Evolutionary conservation across 2,113 vertebrate genomes (phyloP), one percentile per base, ranked within the genome.

Genomic region (Trichomycterus rosablanca): DNA sequence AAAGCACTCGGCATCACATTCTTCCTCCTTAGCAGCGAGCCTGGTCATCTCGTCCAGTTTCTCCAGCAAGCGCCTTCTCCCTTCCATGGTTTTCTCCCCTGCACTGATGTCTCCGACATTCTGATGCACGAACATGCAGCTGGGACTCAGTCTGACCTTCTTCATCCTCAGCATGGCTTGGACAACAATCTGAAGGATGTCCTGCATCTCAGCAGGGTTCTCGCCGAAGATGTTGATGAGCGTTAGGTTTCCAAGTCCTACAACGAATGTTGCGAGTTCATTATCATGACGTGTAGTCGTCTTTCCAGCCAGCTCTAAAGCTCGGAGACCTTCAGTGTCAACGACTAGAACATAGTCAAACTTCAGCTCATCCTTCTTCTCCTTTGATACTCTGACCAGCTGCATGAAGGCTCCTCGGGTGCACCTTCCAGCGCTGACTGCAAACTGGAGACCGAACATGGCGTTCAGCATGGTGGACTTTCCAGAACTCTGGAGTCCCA

Each of bases 361-460:
- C 11, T 35, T 64, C 15, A 85, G 0, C 0, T 82, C 37, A 14
- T 28, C 18, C 1, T 60, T 70, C 45, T 62, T 65, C 23, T 67
- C 67, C 1, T 66, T 19, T n/a, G 68, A 59, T 0, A 85, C 74
- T 26, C 62, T 81, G 2, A 88, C 40, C 6, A 86, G 72, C 34
- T 83, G 80, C 86, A 89, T 89, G n/a, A 85, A 89, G 0, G 79
- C 86, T 8, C 87, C 88, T 1, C 49, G 71, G 5, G 84, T 91
- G 73, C 83, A 87, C 4, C 84, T 80, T 8, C 84, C 87, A 14
- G 82, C 80, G 68, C 84, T 86, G 39, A 88, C 84, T 0, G 67
- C 80, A 68, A 92, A 88, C 72, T 89, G 68, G 0, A 88, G 52
- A 6, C 84, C 83, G 54, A 89, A 87, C 83, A 87, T 78, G 15